phyloP scores from a whole-genome alignment of 2,113 vertebrate species.

The Mus musculus region DNA sequence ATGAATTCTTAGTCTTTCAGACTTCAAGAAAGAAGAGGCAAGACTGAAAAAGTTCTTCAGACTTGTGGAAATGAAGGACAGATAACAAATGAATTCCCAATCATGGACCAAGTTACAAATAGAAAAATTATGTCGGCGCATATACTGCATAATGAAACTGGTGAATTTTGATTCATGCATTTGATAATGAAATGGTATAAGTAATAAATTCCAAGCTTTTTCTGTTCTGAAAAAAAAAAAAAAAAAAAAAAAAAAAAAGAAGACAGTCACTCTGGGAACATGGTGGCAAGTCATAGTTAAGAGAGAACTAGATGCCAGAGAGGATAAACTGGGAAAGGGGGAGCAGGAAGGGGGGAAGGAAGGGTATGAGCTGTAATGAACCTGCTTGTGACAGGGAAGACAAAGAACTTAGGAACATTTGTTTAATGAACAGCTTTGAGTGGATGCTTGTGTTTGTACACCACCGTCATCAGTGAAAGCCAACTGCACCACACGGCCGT shows the following conservation, averaged over 20 bases:
- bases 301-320: background rate
- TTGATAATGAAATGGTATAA: background rate
- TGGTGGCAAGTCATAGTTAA: background rate
- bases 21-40: background rate
- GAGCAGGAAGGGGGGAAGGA: background rate
- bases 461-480: background rate
- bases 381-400: background rate
- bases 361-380: background rate
- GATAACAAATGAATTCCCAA: background rate
- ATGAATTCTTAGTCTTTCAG: background rate
- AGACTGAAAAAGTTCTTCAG: background rate
- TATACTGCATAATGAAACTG: background rate
- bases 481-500: background rate
- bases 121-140: background rate
- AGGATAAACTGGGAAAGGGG: rapidly evolving
- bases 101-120: background rate
- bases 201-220: background rate
- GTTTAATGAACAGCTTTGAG: background rate
- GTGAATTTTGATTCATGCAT: background rate
- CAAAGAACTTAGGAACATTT: background rate
- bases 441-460: background rate
- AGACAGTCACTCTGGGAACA: background rate
- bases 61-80: background rate
- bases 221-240: too few relatives aligned
- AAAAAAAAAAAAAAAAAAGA: too few relatives aligned